Evolutionary conservation across 2,113 vertebrate species (phyloP).

Genomic region (Rhinogobius similis): DNA sequence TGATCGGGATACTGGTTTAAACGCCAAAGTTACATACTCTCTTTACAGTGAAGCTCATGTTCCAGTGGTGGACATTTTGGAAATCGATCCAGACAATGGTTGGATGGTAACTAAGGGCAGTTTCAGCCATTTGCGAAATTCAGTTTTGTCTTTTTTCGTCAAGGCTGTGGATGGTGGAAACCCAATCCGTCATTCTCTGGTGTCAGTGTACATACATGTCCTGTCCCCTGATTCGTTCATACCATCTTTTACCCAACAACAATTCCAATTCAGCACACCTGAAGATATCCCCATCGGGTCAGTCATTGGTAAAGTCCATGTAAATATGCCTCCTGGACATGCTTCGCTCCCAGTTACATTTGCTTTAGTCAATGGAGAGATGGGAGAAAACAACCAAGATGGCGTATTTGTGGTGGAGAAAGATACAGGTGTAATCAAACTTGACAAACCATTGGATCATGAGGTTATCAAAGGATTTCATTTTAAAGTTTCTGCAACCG

Average conservation of each 20-base stretch:
- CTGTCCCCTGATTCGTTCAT: conserved; percentile 85
- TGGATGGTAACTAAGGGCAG: conserved; percentile 97
- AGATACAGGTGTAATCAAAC: conserved; percentile 87
- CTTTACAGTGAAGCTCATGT: conserved; percentile 91
- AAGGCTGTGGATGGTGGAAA: conserved; percentile 93
- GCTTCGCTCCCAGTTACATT: conserved; percentile 71
- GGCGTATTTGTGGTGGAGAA: conserved; percentile 88
- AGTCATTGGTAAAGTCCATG: conserved; percentile 82
- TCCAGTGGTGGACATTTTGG: conserved; percentile 88
- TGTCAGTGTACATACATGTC: conserved; percentile 94
- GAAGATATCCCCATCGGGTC: conserved; percentile 90
- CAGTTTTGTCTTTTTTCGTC: conserved; percentile 93
- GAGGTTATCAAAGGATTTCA: conserved; percentile 82
- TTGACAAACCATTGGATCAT: conserved; percentile 91
- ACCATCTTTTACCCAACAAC: conserved; percentile 88
- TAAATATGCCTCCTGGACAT: conserved; percentile 75
- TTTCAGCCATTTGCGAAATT: conserved; percentile 88
- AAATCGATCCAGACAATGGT: conserved; percentile 95
- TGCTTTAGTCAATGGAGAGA: conserved; percentile 85
- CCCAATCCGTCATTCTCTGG: conserved; percentile 87
- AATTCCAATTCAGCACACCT: conserved; percentile 86
- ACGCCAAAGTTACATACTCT: conserved; percentile 91
- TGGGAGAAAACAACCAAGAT: conserved; percentile 86
- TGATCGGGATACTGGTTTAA: conserved; percentile 88
- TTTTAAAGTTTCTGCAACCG: conserved; percentile 88